Evolutionary conservation across 2,888 invertebrate genomes (phyloP).

Genomic region (Linnaemya vulpina): DNA sequence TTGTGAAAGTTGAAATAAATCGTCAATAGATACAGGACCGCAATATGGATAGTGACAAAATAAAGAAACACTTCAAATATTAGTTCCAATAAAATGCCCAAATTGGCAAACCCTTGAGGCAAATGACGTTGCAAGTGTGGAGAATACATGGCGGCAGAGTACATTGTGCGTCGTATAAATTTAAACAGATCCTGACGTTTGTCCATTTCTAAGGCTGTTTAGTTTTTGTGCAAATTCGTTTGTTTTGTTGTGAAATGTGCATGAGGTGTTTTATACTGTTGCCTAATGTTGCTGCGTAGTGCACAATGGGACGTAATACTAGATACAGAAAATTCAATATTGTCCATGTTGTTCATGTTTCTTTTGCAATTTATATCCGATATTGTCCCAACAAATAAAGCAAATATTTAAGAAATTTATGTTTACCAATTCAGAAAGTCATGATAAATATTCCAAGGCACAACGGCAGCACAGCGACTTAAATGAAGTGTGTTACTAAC

Average conservation of each 20-base stretch:
- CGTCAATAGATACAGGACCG: slow-evolving; percentile 74
- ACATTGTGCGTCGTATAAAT: slow-evolving; percentile 74
- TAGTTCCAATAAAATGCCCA: slow-evolving; percentile 19
- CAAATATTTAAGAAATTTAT: too few species aligned
- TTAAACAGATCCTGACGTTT: slow-evolving; percentile 68
- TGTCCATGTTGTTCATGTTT: not conserved
- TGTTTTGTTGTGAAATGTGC: not conserved
- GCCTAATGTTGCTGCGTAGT: not conserved
- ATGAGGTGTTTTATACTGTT: not conserved
- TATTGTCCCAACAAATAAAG: too few species aligned
- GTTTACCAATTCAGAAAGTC: too few species aligned
- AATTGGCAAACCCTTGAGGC: not conserved
- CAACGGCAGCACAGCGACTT: too few species aligned
- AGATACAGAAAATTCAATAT: not conserved
- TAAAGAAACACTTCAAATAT: slow-evolving; percentile 75
- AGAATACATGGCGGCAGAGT: slow-evolving; percentile 76
- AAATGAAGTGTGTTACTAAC: too few species aligned
- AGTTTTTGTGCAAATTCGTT: not conserved
- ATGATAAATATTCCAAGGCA: too few species aligned
- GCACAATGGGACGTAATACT: not conserved
- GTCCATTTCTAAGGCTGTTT: not conserved
- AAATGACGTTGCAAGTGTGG: slow-evolving; percentile 36
- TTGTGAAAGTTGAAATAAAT: slow-evolving; percentile 74
- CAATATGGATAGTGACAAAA: slow-evolving; percentile 75
- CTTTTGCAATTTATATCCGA: too few species aligned